Base-by-base conservation (phyloP, 2,888 invertebrate genomes). In the Hemaris fuciformis region DNA sequence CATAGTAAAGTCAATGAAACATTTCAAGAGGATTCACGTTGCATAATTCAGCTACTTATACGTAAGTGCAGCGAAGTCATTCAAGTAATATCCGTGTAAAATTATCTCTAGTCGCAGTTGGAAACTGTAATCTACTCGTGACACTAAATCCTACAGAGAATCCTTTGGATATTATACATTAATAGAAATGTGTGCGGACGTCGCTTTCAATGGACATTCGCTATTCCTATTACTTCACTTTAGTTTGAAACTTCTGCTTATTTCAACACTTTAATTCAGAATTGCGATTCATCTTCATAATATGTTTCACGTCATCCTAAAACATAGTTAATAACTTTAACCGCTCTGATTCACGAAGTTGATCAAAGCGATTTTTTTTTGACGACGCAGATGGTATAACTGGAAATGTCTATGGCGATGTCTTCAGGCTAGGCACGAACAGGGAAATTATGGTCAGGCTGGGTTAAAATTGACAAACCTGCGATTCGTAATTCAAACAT, bases 51-150 rank as follows among this genome's bases (percentile, higher is more conserved):
- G 13, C 43, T 57, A 58, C 41, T 48, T 48, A 48, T 48, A 8
- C 48, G 15, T 42, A 58, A 58, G 58, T 58, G 42, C 42, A 58
- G n/a, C 42, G 18, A 42, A 58, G 58, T 58, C 42, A 58, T 42
- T 58, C 41, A 15, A 41, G 25, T 58, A 42, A 58, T 42, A 41
- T 42, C 58, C 23, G 18, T 23, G 42, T 63, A 61, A 62, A 63
- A 62, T 57, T 63, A 64, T 59, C 46, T 23, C 22, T 62, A 62
- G 61, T 57, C 25, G 63, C 62, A 62, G 65, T 64, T 64, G 63
- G 61, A 53, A 70, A 70, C 64, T 64, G 61, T 73, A 66, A 71
- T 68, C 53, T 67, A 67, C 34, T 59, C 57, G 57, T 58, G 13
- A 57, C 60, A 38, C 43, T 61, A 61, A 70, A 46, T 63, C 65